phyloP scores from a whole-genome alignment of 2,797 vertebrate genomes.

The Lithobates pipiens region DNA sequence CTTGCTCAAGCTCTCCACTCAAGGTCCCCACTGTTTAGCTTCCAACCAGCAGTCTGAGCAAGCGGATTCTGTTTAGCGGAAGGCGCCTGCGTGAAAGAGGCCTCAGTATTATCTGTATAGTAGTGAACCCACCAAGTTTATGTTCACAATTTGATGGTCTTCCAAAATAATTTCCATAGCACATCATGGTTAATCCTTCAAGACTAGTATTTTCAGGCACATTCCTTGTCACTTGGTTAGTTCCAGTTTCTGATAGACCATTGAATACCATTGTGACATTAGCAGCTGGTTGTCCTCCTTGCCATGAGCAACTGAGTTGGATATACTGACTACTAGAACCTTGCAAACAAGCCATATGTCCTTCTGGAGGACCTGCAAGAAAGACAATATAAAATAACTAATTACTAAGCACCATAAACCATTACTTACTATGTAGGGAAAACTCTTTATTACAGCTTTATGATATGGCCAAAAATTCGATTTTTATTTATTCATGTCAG shows the following conservation, averaged over 20 bases:
- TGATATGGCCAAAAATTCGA: too few relatives aligned
- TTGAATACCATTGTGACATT: slow-evolving; percentile 18
- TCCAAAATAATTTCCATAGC: slow-evolving; percentile 2
- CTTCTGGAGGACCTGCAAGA: slow-evolving; percentile 11
- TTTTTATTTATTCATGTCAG: too few relatives aligned
- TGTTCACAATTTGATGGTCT: neutral
- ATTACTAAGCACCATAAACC: too few relatives aligned
- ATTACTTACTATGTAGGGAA: too few relatives aligned
- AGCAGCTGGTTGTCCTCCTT: slow-evolving; percentile 23
- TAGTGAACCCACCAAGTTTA: slow-evolving; percentile 10
- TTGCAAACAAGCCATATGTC: neutral
- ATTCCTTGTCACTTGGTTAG: neutral
- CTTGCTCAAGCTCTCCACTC: too few relatives aligned
- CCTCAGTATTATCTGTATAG: too few relatives aligned
- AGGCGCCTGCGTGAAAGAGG: too few relatives aligned
- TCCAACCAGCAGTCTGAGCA: too few relatives aligned
- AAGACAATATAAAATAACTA: neutral
- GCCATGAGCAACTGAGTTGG: slow-evolving; percentile 20
- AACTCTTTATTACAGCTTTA: too few relatives aligned
- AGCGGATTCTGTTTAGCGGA: too few relatives aligned
- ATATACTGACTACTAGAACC: neutral
- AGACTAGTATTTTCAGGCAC: neutral
- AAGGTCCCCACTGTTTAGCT: too few relatives aligned
- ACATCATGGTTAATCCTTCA: neutral
- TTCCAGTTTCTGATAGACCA: neutral